Conservation (phyloP, 2,113 vertebrate genomes). For the Nibea coibor region DNA sequence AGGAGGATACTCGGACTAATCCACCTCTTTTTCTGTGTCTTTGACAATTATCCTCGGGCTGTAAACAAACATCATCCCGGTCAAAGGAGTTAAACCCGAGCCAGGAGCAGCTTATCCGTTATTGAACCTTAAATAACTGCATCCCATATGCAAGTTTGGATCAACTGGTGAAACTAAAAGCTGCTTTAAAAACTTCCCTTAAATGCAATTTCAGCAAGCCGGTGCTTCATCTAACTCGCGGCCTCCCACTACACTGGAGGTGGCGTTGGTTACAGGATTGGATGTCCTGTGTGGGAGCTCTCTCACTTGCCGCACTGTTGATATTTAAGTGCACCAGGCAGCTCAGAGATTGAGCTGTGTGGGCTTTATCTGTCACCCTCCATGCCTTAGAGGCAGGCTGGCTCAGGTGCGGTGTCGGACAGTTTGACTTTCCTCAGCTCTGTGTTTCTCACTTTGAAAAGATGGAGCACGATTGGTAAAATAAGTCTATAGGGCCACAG, state of each 20-base stretch:
- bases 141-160: background rate
- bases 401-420: slow-evolving; percentile 32
- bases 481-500: background rate
- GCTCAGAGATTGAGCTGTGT: slow-evolving; percentile 54
- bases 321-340: slow-evolving; percentile 41
- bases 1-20: background rate
- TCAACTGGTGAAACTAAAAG: slow-evolving; percentile 12
- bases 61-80: slow-evolving; percentile 17
- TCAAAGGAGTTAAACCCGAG: background rate
- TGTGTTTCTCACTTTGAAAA: slow-evolving; percentile 25
- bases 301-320: slow-evolving; percentile 26
- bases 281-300: slow-evolving; percentile 55
- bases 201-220: slow-evolving; percentile 5
- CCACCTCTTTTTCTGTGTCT: background rate
- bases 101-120: background rate
- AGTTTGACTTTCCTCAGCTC: slow-evolving; percentile 11
- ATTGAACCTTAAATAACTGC: background rate
- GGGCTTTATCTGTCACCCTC: slow-evolving; percentile 60
- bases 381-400: slow-evolving; percentile 17
- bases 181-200: slow-evolving; percentile 5
- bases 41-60: background rate
- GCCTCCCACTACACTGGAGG: slow-evolving; percentile 56
- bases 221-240: slow-evolving; percentile 5
- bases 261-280: slow-evolving; percentile 22
- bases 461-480: background rate